Percentiles rank a stretch among this genome's conserved stretches.
Evolutionary conservation across 2,888 invertebrate species (phyloP).

Genomic region (Augochlorella aurata): DNA sequence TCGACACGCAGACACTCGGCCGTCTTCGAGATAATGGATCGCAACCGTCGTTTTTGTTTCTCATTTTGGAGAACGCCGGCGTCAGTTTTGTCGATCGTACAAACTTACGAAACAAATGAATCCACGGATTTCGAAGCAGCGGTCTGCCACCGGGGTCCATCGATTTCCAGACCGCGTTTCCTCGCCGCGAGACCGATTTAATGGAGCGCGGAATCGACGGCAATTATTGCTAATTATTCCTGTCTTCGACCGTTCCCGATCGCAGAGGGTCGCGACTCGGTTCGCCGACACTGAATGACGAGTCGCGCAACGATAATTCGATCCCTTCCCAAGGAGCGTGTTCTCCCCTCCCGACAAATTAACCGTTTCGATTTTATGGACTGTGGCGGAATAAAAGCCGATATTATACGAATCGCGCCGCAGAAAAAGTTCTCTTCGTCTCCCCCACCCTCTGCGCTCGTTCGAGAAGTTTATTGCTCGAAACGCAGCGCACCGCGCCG

Average conservation of each 20-base stretch:
- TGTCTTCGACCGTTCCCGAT: neutral
- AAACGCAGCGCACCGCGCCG: conserved; percentile 12
- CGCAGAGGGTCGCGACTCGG: neutral
- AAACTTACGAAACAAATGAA: no score
- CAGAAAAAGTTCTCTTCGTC: conserved; percentile 27
- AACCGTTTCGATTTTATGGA: conserved; percentile 51
- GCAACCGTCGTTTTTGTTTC: neutral
- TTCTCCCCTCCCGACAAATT: conserved; percentile 50
- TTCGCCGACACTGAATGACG: neutral
- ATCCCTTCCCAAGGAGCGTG: conserved; percentile 28
- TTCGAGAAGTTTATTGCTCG: conserved; percentile 52
- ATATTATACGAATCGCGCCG: conserved; percentile 51
- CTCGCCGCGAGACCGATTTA: no score
- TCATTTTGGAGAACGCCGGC: conserved; percentile 6
- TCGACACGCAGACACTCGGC: conserved; percentile 7
- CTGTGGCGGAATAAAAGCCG: conserved; percentile 52
- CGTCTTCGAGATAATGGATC: conserved; percentile 32
- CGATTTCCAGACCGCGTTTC: no score
- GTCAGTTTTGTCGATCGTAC: no score
- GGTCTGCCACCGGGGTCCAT: no score
- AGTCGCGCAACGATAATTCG: conserved; percentile 30
- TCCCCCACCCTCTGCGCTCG: neutral
- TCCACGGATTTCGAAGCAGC: no score
- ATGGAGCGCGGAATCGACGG: neutral
- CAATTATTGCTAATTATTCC: neutral